Base-by-base conservation (phyloP, 2,797 vertebrate species). In the Muscicapa comitata region DNA sequence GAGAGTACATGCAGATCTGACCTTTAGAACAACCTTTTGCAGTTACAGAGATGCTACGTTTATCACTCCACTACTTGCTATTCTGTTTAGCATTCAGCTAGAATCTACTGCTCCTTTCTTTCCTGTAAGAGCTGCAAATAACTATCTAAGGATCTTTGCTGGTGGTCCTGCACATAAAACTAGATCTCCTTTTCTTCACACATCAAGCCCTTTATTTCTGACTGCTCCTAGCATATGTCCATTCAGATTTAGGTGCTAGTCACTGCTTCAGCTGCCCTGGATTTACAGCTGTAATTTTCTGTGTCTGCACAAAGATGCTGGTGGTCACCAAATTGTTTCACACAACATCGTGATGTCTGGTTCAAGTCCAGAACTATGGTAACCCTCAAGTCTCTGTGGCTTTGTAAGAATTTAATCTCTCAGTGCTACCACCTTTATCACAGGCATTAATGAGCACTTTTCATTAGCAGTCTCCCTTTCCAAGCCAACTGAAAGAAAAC, bases 11-110 rank as follows among this genome's bases (percentile, higher is more conserved):
- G 59, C 70, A 81, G 83, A 72, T 33, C 91, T 84, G 93, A 88
- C 87, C 86, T 92, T 87, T 90, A 67, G 43, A 91, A 90, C 51
- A 88, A 79, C 77, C 77, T 86, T 84, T 78, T 70, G 73, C 59
- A 35, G 38, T 50, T 70, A 81, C 0, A 6, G 86, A 86, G 87
- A 93, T 43, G 68, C 55, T 73, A 42, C 45, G 23, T 91, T 82
- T 80, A 90, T 77, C 79, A 33, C 45, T 66, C 43, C 31, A 38
- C 71, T 78, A 26, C 78, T 80, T 85, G 74, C 47, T 67, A 57
- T 51, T 50, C 50, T 85, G 17, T 74, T 91, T 74, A 73, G 53
- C 75, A 65, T 82, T 71, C 68, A 63, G 1, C 33, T 28, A 67
- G n/a, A 88, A 50, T 48, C 45, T 67, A n/a, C 53, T 29, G 38